phyloP scores from a whole-genome alignment of 92 coral and sea anemone genomes.

The Phenganax marumi region DNA sequence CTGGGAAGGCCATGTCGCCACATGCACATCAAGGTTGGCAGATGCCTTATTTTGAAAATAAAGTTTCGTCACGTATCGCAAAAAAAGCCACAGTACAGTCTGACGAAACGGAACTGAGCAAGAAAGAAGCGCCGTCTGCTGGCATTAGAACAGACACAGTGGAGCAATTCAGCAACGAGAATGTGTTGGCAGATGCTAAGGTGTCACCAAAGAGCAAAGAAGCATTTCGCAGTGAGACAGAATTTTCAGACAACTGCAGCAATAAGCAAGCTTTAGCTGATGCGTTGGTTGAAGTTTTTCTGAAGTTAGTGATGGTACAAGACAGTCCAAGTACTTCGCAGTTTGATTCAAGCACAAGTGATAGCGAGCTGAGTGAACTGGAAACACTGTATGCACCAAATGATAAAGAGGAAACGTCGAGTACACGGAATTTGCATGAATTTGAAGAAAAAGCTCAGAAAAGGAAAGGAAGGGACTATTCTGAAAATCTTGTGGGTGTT shows the following conservation, averaged over 20 bases:
- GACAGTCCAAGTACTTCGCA: background rate
- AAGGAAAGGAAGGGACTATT: too few species aligned
- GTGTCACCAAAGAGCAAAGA: background rate
- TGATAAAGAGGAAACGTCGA: constrained; percentile 7
- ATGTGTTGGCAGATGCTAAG: background rate
- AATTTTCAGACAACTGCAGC: background rate
- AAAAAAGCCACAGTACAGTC: background rate
- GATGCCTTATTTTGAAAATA: background rate
- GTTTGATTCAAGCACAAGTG: constrained; percentile 10
- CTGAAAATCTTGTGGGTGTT: background rate
- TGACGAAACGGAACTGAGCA: background rate
- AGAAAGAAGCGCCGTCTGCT: background rate
- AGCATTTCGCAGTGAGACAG: background rate
- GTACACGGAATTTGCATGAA: background rate
- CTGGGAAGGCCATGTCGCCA: background rate
- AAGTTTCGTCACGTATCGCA: too few species aligned
- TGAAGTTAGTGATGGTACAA: background rate
- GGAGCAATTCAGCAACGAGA: background rate
- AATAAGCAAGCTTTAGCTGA: background rate
- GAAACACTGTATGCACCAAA: constrained; percentile 7
- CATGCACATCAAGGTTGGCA: background rate
- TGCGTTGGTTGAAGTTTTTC: constrained; percentile 7
- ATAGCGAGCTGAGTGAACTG: constrained; percentile 29
- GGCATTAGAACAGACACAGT: background rate
- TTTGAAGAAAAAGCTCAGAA: too few species aligned